phyloP scores from a whole-genome alignment of 2,888 invertebrate genomes.

The Carabus problematicus region DNA sequence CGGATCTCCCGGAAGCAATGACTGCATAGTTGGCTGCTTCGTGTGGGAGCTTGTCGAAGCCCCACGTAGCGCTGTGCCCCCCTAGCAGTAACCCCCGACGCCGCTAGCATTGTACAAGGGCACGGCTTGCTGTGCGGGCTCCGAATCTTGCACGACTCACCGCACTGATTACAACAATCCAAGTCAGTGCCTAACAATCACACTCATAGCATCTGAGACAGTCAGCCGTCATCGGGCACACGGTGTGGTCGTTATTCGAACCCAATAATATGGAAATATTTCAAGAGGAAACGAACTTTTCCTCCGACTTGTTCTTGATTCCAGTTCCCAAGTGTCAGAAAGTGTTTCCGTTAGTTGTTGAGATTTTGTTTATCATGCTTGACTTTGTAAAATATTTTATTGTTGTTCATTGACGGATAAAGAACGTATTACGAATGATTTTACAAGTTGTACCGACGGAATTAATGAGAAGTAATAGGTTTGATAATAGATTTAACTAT shows the following conservation, averaged over 20 bases:
- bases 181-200: neutral
- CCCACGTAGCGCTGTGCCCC: slow-evolving; percentile 10
- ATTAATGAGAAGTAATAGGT: no score
- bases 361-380: no score
- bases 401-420: no score
- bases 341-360: no score
- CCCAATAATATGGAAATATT: slow-evolving; percentile 1
- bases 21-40: slow-evolving; percentile 18
- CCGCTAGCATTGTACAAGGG: neutral
- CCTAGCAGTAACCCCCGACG: slow-evolving; percentile 9
- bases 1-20: slow-evolving; percentile 19
- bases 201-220: neutral
- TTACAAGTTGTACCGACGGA: no score
- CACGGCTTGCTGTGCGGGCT: slow-evolving; percentile 12
- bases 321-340: no score
- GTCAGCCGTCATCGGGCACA: neutral
- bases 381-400: no score
- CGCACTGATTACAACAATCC: slow-evolving; percentile 5
- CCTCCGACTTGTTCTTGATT: no score
- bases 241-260: neutral
- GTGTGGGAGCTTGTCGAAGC: slow-evolving; percentile 19
- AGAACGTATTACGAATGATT: no score
- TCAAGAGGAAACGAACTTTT: slow-evolving; percentile 17
- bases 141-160: neutral
- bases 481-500: no score